Evolutionary conservation across 2,888 invertebrate genomes (phyloP).

Genomic region (Erebia ligea): DNA sequence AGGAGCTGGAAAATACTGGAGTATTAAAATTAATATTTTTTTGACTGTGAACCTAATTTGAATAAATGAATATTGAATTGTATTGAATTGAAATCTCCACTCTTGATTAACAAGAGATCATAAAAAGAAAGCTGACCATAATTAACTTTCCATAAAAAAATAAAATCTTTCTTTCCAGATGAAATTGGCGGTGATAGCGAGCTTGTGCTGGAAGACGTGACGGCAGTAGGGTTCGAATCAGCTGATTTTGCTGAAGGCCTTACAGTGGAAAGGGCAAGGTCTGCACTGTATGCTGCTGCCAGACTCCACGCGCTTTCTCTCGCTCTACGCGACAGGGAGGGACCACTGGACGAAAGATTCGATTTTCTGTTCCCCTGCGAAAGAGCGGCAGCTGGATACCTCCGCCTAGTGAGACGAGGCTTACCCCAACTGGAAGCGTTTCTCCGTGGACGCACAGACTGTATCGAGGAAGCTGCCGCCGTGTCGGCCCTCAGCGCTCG

Average conservation of each 20-base stretch:
- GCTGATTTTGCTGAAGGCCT: conserved; percentile 88
- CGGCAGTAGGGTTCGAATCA: conserved; percentile 85
- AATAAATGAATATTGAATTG: too few species aligned
- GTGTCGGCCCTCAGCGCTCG: conserved; percentile 86
- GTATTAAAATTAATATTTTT: too few species aligned
- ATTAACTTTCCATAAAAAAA: neutral
- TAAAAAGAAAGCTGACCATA: too few species aligned
- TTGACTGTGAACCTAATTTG: too few species aligned
- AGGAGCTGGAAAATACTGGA: too few species aligned
- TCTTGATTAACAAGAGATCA: too few species aligned
- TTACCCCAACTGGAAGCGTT: conserved; percentile 90
- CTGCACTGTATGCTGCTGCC: conserved; percentile 88
- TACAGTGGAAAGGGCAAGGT: conserved; percentile 84
- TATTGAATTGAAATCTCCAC: too few species aligned
- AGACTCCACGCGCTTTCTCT: conserved; percentile 89
- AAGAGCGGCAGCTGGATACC: conserved; percentile 90
- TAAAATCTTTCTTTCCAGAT: conserved; percentile 51
- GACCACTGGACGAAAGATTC: conserved; percentile 74
- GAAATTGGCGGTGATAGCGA: conserved; percentile 81
- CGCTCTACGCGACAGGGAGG: conserved; percentile 74
- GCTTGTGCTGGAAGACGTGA: conserved; percentile 90
- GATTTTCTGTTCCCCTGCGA: conserved; percentile 90
- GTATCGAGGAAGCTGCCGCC: conserved; percentile 84
- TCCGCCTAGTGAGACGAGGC: conserved; percentile 90
- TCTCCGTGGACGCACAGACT: conserved; percentile 85